Base-by-base conservation (phyloP, 2,113 vertebrate genomes). In the Lynx canadensis region DNA sequence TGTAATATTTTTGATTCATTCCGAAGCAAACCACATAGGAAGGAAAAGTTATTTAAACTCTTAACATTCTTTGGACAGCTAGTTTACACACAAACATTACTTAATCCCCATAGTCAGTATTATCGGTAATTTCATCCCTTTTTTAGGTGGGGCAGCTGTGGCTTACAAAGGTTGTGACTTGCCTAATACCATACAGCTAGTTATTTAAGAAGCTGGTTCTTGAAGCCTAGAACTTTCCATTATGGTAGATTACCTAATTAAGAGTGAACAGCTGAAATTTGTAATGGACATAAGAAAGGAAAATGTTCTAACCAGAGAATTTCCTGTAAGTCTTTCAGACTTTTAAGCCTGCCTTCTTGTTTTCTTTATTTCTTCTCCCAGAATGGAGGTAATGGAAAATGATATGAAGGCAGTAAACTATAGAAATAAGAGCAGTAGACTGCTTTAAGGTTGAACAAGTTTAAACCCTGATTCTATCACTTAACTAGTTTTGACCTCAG, bases 211-310 rank as follows among this genome's bases (percentile, higher is more conserved):
- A 92, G 11, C 19, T 86, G n/a, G 29, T 84, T n/a, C 9, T 84
- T 95, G 41, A 63, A 83, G 18, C 18, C n/a, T 76, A 36, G n/a
- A 29, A 36, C 52, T 86, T 96, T 65, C 13, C 13, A 33, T 86
- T 65, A 55, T 29, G n/a, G 45, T 71, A 38, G 82, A 82, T 90
- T 90, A 79, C 2, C 6, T 83, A 83, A 65, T 89, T 79, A 76
- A 84, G 45, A 96, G 27, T 85, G 92, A 74, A 89, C 15, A 89
- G 16, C 33, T 91, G 19, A 95, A 89, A 71, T 95, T 87, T 87
- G 7, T 93, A 78, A 25, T 91, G 45, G 36, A 36, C 52, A 41
- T 83, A 87, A 57, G 74, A 93, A 94, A 71, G 63, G 25, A 94
- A 84, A 96, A 91, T 7, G 9, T 85, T 78, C 68, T 83, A 69